Evolutionary conservation across 2,888 invertebrate genomes (phyloP).

Genomic region (Drosophila buzzatii): DNA sequence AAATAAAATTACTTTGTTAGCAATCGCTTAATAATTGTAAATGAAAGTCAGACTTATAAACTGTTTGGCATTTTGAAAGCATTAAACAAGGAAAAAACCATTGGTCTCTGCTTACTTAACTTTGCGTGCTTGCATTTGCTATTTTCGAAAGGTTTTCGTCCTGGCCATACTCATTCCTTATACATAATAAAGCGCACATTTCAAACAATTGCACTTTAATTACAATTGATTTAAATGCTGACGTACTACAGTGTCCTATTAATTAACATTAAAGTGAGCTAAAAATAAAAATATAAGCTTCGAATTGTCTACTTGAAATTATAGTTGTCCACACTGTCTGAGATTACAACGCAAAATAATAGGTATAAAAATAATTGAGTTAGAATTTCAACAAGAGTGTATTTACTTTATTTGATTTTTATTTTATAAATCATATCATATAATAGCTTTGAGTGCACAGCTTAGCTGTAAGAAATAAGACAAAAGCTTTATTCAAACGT

Average conservation of each 20-base stretch:
- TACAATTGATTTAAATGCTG: conserved; percentile 20
- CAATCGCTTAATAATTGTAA: not conserved
- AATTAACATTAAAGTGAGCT: no score
- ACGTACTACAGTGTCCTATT: not conserved
- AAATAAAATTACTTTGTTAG: no score
- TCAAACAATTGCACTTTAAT: conserved; percentile 45
- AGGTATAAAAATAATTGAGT: no score
- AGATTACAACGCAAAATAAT: no score
- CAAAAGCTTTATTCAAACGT: not conserved
- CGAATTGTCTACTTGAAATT: no score
- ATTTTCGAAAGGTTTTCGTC: conserved; percentile 27
- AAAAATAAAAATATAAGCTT: no score
- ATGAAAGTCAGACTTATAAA: not conserved
- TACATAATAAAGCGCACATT: conserved; percentile 39
- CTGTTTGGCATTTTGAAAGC: not conserved
- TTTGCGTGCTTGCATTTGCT: conserved; percentile 7
- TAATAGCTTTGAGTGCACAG: conserved; percentile 3
- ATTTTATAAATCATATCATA: not conserved
- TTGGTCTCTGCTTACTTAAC: not conserved
- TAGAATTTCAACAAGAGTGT: no score
- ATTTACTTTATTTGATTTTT: not conserved
- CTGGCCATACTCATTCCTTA: conserved; percentile 8
- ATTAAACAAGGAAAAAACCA: not conserved
- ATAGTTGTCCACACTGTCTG: no score
- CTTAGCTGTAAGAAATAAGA: not conserved